phyloP scores from a whole-genome alignment of 2,888 invertebrate genomes.

The Pseudococcus jackbeardsleyi region DNA sequence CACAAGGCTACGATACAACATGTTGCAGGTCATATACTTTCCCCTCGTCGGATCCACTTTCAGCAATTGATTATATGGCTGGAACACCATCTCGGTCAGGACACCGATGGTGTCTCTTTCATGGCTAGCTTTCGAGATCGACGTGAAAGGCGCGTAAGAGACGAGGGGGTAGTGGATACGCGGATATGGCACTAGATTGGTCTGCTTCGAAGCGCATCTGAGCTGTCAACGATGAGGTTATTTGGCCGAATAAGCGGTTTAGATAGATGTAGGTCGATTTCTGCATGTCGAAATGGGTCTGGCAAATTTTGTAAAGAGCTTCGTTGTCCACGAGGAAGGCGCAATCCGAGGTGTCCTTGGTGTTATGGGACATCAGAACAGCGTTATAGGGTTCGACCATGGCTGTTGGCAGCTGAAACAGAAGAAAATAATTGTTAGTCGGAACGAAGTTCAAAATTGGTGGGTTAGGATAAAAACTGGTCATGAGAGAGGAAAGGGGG shows the following conservation, averaged over 20 bases:
- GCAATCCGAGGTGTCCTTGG: constrained; percentile 69
- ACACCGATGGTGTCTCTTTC: constrained; percentile 66
- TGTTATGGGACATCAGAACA: constrained; percentile 70
- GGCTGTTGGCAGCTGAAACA: constrained; percentile 69
- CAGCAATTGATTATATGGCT: constrained; percentile 63
- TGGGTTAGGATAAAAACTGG: no score
- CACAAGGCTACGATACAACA: constrained; percentile 90
- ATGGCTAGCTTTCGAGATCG: constrained; percentile 61
- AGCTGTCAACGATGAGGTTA: constrained; percentile 67
- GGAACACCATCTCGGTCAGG: constrained; percentile 66
- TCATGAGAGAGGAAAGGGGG: no score
- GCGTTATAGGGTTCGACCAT: constrained; percentile 71
- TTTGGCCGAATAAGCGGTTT: constrained; percentile 73
- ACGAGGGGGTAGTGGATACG: constrained; percentile 65
- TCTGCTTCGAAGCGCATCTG: constrained; percentile 67
- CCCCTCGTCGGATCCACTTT: constrained; percentile 72
- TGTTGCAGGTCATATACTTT: constrained; percentile 91
- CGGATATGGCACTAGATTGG: constrained; percentile 68
- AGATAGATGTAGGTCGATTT: constrained; percentile 75
- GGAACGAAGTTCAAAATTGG: no score
- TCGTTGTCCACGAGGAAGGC: constrained; percentile 70
- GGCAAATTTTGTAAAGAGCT: constrained; percentile 71
- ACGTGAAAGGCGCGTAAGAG: constrained; percentile 67
- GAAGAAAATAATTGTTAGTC: not conserved
- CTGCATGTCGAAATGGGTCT: constrained; percentile 73